Base-by-base conservation (phyloP, 2,888 invertebrate genomes). In the Clivina fossor region DNA sequence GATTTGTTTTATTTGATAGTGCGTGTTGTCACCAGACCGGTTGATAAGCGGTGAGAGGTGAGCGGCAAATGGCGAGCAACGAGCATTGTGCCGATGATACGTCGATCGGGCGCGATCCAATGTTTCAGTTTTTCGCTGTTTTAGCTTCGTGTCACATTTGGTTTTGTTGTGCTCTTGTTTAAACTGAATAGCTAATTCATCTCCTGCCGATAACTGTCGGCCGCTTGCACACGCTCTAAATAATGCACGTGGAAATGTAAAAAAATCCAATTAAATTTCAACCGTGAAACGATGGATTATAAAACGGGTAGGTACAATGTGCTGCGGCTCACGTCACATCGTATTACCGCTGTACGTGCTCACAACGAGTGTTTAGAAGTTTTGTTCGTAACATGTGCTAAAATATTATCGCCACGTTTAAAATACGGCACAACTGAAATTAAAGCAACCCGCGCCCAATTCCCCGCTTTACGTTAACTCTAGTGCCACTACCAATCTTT, bases 131-230 rank as follows among this genome's bases (percentile, higher is more conserved):
- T 43, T 43, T 43, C 46, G 32, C 15, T 24, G 46, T 47, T 47
- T 47, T 19, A 16, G 24, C n/a, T 35, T 22, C 47, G 47, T 32
- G 47, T 47, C 47, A 47, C 20, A 35, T 47, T 35, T 20, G 33
- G 47, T 47, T 47, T 19, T 32, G 33, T 47, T 33, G 47, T 47
- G 47, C 47, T 47, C 35, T 47, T 47, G 47, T 47, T 46, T 35
- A 47, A 47, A 47, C 47, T 47, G 47, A 47, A 35, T 47, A 35
- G 35, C 47, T 47, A 47, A 47, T 47, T 47, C 47, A 47, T 47
- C 47, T 47, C 47, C 47, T 47, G 47, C 47, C 47, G 47, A 35
- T 47, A 47, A 35, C 33, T 24, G 47, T 33, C 13, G 47, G 16
- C 35, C 47, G 47, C 47, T 28, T 47, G 33, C 19, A 16, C 24